Evolutionary conservation across 1,140 invertebrate genomes (phyloP).

Genomic region (Aphaenogaster floridana): DNA sequence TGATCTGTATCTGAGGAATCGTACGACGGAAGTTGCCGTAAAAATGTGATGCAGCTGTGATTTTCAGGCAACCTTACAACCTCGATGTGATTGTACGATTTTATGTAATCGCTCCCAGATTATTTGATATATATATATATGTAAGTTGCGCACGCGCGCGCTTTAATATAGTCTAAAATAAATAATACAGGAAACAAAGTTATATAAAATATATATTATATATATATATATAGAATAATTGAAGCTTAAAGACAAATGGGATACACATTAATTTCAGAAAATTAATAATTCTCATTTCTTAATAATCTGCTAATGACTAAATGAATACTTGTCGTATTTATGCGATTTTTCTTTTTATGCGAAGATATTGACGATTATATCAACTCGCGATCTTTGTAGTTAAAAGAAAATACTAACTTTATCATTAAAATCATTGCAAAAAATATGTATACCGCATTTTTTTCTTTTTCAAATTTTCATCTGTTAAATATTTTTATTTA

Average conservation of each 20-base stretch:
- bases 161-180: not conserved
- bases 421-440: not conserved
- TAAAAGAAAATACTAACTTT: not conserved
- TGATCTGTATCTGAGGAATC: conserved; percentile 48
- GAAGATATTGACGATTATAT: not conserved
- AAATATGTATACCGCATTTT: not conserved
- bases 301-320: not conserved
- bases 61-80: not conserved
- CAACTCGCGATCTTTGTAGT: not conserved
- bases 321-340: not conserved
- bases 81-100: not conserved
- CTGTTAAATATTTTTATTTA: not conserved
- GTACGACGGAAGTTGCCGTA: conserved; percentile 20
- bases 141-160: not conserved
- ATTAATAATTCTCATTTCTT: not conserved
- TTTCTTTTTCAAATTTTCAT: not conserved
- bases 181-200: not conserved
- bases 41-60: conserved; percentile 28
- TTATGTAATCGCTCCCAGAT: not conserved
- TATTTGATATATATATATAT: not conserved
- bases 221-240: conserved; percentile 1
- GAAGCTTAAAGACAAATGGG: not conserved
- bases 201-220: not conserved
- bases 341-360: not conserved
- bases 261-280: not conserved